These are phyloP conservation scores for Procambarus virginalis DNA, from an alignment of 1,140 invertebrate genomes.

Conservation along the genomic window DNA sequence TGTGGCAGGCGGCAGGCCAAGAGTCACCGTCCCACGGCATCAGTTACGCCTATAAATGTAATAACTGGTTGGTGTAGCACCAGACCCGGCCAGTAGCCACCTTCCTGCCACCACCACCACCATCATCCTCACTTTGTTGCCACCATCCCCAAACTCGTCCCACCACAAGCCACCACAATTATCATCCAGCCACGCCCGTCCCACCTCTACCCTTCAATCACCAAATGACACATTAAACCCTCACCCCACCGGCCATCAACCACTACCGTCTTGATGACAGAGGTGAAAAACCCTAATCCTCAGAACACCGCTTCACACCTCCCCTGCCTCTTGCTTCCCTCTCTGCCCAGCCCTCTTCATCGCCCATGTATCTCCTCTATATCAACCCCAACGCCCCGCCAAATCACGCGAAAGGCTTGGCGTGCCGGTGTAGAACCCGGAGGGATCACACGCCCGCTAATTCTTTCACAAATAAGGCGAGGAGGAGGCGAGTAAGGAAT, in stretches of 20 bases:
- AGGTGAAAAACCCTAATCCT: background rate
- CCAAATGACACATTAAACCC: too few relatives aligned
- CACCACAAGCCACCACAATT: too few relatives aligned
- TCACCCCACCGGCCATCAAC: too few relatives aligned
- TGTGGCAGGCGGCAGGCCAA: too few relatives aligned
- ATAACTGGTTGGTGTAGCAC: background rate
- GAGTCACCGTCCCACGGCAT: too few relatives aligned
- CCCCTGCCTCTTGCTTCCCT: background rate
- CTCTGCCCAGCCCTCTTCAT: background rate
- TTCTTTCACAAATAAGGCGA: slow-evolving; percentile 4
- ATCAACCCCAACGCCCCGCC: background rate
- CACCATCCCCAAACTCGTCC: too few relatives aligned
- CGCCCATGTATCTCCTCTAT: background rate
- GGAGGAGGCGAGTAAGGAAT: background rate
- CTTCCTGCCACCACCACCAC: too few relatives aligned
- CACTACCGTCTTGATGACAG: background rate
- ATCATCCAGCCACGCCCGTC: too few relatives aligned
- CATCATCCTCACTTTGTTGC: too few relatives aligned
- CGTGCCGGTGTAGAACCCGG: background rate
- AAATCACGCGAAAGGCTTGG: slow-evolving; percentile 5
- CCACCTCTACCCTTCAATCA: too few relatives aligned
- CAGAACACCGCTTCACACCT: background rate
- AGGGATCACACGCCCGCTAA: slow-evolving; percentile 6
- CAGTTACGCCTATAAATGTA: too few relatives aligned
- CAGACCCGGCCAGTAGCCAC: too few relatives aligned